Conservation (phyloP, 2,888 invertebrate species). For the Pseudolycoriella hygida region DNA sequence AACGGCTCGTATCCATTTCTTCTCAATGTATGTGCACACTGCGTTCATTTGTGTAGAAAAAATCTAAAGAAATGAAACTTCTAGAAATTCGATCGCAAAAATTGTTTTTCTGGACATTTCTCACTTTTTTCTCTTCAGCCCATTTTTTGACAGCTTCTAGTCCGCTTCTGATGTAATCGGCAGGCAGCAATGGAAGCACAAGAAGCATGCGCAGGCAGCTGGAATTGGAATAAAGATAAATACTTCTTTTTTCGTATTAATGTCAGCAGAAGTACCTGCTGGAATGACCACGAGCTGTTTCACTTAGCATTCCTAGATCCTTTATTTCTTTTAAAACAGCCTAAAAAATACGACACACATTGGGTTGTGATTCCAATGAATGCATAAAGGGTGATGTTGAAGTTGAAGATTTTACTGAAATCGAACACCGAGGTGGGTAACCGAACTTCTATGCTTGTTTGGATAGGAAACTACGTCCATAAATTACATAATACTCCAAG, state of each 20-base stretch:
- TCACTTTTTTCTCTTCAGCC: conserved; percentile 14
- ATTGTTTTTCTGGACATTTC: no score
- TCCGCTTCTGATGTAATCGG: conserved; percentile 17
- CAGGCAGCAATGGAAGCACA: conserved; percentile 16
- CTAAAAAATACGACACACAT: background rate
- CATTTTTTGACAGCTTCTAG: conserved; percentile 16
- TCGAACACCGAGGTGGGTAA: no score
- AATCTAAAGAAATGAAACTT: background rate
- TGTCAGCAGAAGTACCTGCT: no score
- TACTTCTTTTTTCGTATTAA: no score
- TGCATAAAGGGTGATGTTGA: no score
- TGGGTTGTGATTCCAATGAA: no score
- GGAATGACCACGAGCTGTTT: conserved; percentile 13
- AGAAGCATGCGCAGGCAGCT: conserved; percentile 16
- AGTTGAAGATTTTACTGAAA: no score
- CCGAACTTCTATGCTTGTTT: no score
- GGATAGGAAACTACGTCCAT: no score
- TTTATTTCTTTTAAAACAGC: conserved; percentile 14
- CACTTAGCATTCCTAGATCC: conserved; percentile 12
- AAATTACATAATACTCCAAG: no score
- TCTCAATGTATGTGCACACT: conserved; percentile 15
- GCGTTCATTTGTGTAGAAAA: background rate
- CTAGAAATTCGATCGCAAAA: background rate
- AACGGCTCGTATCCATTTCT: conserved; percentile 14
- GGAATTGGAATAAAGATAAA: conserved; percentile 8